Evolutionary conservation across 1,140 invertebrate genomes (phyloP).

Genomic region (Tribolium castaneum): DNA sequence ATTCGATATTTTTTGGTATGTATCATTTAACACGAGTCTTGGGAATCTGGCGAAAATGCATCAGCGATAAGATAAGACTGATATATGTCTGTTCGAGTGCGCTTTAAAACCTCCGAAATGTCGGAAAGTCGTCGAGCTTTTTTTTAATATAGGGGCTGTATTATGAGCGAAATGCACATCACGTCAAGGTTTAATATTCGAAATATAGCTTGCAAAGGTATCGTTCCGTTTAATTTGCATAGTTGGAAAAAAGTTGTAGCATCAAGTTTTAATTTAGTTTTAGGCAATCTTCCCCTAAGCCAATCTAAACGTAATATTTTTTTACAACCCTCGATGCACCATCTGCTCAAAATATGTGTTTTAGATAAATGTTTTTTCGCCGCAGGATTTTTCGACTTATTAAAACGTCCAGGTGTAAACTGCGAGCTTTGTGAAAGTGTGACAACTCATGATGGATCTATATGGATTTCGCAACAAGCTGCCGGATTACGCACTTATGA

Average conservation of each 20-base stretch:
- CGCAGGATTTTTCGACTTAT: slow-evolving; percentile 54
- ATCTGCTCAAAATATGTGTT: slow-evolving; percentile 55
- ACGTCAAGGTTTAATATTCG: slow-evolving; percentile 28
- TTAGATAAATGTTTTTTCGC: slow-evolving; percentile 56
- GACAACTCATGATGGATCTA: slow-evolving; percentile 55
- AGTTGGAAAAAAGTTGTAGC: slow-evolving; percentile 46
- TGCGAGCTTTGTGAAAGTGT: slow-evolving; percentile 43
- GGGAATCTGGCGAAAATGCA: slow-evolving; percentile 33
- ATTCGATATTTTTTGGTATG: slow-evolving; percentile 56
- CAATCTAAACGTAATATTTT: slow-evolving; percentile 47
- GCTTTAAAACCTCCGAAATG: slow-evolving; percentile 18
- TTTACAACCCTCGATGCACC: slow-evolving; percentile 43
- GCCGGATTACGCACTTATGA: slow-evolving; percentile 52
- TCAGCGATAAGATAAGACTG: slow-evolving; percentile 33
- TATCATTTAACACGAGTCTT: slow-evolving; percentile 56
- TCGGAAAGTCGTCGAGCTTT: background rate
- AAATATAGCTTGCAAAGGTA: slow-evolving; percentile 28
- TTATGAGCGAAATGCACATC: slow-evolving; percentile 29
- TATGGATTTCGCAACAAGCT: slow-evolving; percentile 40
- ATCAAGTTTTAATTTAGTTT: slow-evolving; percentile 47
- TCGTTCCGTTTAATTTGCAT: slow-evolving; percentile 47
- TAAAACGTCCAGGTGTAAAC: slow-evolving; percentile 56
- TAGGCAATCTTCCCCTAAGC: slow-evolving; percentile 25
- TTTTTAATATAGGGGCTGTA: slow-evolving; percentile 4
- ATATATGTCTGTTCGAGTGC: slow-evolving; percentile 4